A percentile compares a stretch with the other conserved stretches of the same genome.
Evolutionary conservation across 2,113 vertebrate species (phyloP).

Genomic region (Periophthalmus modestus): DNA sequence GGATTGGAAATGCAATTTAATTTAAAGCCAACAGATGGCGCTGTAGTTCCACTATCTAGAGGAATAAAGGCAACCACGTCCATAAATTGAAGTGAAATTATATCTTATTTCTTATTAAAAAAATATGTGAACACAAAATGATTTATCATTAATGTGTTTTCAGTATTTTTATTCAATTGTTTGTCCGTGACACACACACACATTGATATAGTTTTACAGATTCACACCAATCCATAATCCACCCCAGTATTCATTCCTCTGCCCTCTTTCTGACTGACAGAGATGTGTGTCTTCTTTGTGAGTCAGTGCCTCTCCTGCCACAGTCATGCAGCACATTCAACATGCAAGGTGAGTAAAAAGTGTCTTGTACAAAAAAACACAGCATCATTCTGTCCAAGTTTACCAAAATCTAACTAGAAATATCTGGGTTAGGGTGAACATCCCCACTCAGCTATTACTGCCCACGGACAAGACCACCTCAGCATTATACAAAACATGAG

Average conservation of each 20-base stretch:
- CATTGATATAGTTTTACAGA: background rate
- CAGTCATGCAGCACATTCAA: background rate
- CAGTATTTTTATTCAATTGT: too few relatives aligned
- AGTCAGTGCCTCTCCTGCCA: background rate
- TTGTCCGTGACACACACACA: background rate
- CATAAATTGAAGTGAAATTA: too few relatives aligned
- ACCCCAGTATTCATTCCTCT: background rate
- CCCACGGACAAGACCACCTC: background rate
- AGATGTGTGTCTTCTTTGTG: background rate
- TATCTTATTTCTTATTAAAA: too few relatives aligned
- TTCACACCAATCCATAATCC: background rate
- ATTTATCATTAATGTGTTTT: too few relatives aligned
- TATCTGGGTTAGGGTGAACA: background rate
- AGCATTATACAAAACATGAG: constrained; percentile 16
- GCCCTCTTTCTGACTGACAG: background rate
- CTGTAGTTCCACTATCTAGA: constrained; percentile 21
- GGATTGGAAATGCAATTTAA: background rate
- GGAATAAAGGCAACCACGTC: background rate
- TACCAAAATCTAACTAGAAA: background rate
- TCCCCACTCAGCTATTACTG: background rate
- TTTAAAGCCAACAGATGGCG: constrained; percentile 53
- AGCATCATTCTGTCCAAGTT: background rate
- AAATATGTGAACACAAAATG: background rate
- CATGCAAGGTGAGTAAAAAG: background rate
- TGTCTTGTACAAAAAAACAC: background rate